Conservation (phyloP, 1,140 invertebrate genomes). For the Geopemphigus sp. region DNA sequence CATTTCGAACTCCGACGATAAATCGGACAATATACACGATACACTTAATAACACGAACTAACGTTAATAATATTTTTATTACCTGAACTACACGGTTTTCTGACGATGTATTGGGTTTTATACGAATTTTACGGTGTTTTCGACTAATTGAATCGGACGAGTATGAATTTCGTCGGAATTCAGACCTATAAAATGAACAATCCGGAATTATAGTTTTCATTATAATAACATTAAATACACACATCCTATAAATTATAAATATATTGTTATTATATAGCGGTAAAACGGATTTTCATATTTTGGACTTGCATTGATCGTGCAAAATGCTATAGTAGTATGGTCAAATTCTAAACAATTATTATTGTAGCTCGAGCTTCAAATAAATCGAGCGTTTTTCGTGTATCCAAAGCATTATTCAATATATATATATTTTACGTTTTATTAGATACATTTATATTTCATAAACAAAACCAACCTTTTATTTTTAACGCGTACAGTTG, state of each 20-base stretch:
- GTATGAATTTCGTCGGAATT: conserved; percentile 34
- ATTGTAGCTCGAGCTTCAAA: no score
- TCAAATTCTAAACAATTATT: no score
- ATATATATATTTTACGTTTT: neutral
- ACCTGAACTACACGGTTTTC: conserved; percentile 22
- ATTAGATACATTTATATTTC: neutral
- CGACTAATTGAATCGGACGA: conserved; percentile 28
- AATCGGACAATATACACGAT: no score
- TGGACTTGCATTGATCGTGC: no score
- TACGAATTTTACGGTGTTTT: conserved; percentile 7
- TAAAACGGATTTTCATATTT: no score
- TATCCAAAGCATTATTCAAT: no score
- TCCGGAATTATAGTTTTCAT: no score
- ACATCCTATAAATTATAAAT: no score
- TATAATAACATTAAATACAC: neutral
- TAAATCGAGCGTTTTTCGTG: no score
- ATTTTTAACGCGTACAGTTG: conserved; percentile 52
- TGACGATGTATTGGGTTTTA: neutral
- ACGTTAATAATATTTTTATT: neutral
- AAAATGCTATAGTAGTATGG: no score
- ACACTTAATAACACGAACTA: no score
- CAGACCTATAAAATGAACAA: conserved; percentile 19
- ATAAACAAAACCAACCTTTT: conserved; percentile 49
- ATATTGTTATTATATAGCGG: no score
- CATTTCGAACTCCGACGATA: neutral